Conservation (phyloP, 2,113 vertebrate species). For the Argyrosomus japonicus region DNA sequence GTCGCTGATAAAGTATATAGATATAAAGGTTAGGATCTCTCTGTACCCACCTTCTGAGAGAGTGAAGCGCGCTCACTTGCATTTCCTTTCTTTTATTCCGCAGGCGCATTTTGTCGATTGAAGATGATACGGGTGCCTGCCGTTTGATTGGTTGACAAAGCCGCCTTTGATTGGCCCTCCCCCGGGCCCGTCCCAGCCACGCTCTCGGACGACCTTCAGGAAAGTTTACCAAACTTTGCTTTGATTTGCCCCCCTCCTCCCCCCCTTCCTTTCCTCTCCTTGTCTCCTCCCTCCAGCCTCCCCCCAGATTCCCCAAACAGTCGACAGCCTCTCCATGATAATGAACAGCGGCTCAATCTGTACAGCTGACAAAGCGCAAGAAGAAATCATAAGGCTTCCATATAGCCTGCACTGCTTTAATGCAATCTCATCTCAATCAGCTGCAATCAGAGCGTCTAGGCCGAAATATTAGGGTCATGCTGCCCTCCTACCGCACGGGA, state of each 20-base stretch:
- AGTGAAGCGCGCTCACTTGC: constrained; percentile 37
- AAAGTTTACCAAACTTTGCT: constrained; percentile 83
- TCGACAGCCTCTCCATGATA: constrained; percentile 78
- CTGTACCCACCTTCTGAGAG: constrained; percentile 68
- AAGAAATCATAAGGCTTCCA: constrained; percentile 59
- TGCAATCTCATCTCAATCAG: constrained; percentile 79
- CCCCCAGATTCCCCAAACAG: constrained; percentile 65
- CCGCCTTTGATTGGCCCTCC: constrained; percentile 79
- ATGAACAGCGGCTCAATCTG: constrained; percentile 69
- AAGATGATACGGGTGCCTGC: constrained; percentile 76
- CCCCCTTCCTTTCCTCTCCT: constrained; percentile 49
- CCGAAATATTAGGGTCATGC: constrained; percentile 55
- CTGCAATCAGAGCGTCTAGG: constrained; percentile 66
- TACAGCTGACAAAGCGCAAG: constrained; percentile 70
- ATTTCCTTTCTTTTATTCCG: constrained; percentile 69
- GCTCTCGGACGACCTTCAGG: constrained; percentile 83
- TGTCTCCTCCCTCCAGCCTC: constrained; percentile 65
- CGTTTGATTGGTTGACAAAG: constrained; percentile 84
- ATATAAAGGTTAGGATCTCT: constrained; percentile 79
- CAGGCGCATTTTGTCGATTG: constrained; percentile 63
- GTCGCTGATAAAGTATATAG: constrained; percentile 68
- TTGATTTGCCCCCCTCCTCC: constrained; percentile 69
- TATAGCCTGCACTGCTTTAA: constrained; percentile 29
- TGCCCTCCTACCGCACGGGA: constrained; percentile 37
- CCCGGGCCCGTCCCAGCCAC: constrained; percentile 75